Base-by-base conservation (phyloP, 2,797 vertebrate species). In the Cryptoprocta ferox region DNA sequence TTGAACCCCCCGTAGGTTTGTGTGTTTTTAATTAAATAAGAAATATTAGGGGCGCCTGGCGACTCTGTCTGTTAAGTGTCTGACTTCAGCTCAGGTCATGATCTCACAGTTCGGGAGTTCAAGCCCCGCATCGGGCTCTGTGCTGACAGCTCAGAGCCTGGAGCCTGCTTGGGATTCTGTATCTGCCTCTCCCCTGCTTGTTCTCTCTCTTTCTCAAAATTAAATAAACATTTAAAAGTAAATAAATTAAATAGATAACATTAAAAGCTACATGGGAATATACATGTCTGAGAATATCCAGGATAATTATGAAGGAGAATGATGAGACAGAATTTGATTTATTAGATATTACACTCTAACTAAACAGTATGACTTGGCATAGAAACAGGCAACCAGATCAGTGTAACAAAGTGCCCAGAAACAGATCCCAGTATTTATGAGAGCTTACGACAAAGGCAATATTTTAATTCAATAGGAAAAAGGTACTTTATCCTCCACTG, bases 221-320 rank as follows among this genome's bases (percentile, higher is more conserved):
- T 21, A 56, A 21, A 56, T 24, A 59, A 59, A 24, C 56, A 59
- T 59, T 24, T 59, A 24, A 59, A 59, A 53, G 19, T 53, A 6
- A 24, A 59, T 24, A 8, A 86, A 86, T 50, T 91, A 82, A 81
- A 85, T 71, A 76, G 85, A 85, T 65, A 89, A 68, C 70, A 89
- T 28, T 85, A 65, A 83, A 95, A 89, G 53, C 21, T 6, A 68
- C 2, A 6, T 68, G 32, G 30, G 14, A 92, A 24, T 14, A 85
- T 48, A 21, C 21, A 82, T 78, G 12, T 39, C 30, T 94, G 83
- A 93, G n/a, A 73, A 66, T 82, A 93, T 16, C 6, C 35, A 79
- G 87, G 42, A 70, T 80, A 95, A 92, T 65, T 75, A 75, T 85
- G 5, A 84, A 93, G 24, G 68, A 86, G 56, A 85, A 91, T 70